These are phyloP conservation scores for Flexamia atlantica DNA, from an alignment of 2,888 invertebrate species.

Conservation along the genomic window DNA sequence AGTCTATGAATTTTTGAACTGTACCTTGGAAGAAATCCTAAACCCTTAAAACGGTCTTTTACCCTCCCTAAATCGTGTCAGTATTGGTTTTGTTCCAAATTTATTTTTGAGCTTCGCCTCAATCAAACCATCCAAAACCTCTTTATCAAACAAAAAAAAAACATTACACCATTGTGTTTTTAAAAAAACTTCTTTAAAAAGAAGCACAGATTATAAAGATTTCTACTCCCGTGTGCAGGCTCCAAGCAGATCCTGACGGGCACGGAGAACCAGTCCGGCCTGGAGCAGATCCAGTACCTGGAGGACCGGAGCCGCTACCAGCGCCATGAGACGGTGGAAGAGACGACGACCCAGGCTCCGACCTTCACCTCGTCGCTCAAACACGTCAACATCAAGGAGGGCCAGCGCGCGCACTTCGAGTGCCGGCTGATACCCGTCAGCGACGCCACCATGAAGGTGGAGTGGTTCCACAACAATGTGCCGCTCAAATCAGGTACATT, in stretches of 20 bases:
- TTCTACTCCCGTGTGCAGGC: constrained; percentile 70
- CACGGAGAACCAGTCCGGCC: constrained; percentile 91
- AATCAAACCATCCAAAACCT: too few species aligned
- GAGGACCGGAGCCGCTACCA: constrained; percentile 91
- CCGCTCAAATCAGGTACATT: constrained; percentile 87
- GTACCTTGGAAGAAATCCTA: too few species aligned
- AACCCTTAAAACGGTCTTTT: too few species aligned
- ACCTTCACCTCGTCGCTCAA: constrained; percentile 95
- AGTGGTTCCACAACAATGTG: constrained; percentile 96
- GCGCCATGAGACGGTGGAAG: constrained; percentile 86
- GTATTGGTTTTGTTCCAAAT: too few species aligned
- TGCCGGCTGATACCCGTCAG: constrained; percentile 96
- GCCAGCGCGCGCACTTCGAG: constrained; percentile 96
- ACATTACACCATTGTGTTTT: too few species aligned
- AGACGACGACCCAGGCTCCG: constrained; percentile 93
- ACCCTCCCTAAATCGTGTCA: too few species aligned
- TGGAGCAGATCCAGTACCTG: constrained; percentile 93
- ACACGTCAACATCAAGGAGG: constrained; percentile 95
- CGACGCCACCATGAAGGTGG: constrained; percentile 94
- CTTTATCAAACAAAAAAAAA: too few species aligned
- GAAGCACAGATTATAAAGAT: too few species aligned
- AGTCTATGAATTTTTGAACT: too few species aligned
- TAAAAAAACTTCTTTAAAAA: too few species aligned
- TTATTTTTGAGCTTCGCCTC: too few species aligned
- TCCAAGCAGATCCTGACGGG: constrained; percentile 88